A percentile compares a stretch with the other conserved stretches of the same genome.
Evolutionary conservation across 2,888 invertebrate genomes (phyloP).

Genomic region (Trachelus tabidus): DNA sequence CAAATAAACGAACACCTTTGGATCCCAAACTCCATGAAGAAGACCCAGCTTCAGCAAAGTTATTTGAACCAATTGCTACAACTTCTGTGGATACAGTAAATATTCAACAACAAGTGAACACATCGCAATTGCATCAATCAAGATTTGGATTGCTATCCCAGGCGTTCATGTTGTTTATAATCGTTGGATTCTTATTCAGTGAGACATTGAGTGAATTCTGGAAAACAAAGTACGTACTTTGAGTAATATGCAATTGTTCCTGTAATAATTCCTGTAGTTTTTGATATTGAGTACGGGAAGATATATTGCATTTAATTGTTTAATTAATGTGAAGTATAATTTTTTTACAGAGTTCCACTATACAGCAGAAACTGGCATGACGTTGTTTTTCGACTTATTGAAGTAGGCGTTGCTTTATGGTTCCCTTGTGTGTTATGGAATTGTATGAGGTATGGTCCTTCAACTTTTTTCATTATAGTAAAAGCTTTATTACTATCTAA

Average conservation of each 20-base stretch:
- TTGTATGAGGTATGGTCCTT: constrained; percentile 76
- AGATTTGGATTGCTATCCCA: constrained; percentile 89
- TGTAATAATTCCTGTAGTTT: background rate
- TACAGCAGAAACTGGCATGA: constrained; percentile 94
- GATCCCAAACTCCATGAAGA: constrained; percentile 64
- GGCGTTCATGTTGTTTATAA: constrained; percentile 90
- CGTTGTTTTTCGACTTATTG: constrained; percentile 88
- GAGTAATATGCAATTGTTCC: background rate
- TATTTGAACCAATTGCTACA: constrained; percentile 57
- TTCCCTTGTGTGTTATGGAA: constrained; percentile 97
- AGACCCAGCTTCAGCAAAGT: constrained; percentile 65
- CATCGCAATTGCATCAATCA: constrained; percentile 91
- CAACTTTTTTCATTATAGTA: background rate
- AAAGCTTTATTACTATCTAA: background rate
- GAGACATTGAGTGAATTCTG: constrained; percentile 93
- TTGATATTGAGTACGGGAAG: background rate
- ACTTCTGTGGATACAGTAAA: constrained; percentile 53
- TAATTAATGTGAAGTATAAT: background rate
- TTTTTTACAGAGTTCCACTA: constrained; percentile 78
- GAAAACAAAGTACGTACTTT: constrained; percentile 83
- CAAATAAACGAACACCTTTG: constrained; percentile 58
- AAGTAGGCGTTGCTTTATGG: constrained; percentile 94
- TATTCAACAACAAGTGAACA: constrained; percentile 73
- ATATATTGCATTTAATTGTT: background rate
- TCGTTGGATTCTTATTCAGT: constrained; percentile 89